These are phyloP conservation scores for Anastrepha obliqua DNA, from an alignment of 1,140 invertebrate species.

Conservation along the genomic window DNA sequence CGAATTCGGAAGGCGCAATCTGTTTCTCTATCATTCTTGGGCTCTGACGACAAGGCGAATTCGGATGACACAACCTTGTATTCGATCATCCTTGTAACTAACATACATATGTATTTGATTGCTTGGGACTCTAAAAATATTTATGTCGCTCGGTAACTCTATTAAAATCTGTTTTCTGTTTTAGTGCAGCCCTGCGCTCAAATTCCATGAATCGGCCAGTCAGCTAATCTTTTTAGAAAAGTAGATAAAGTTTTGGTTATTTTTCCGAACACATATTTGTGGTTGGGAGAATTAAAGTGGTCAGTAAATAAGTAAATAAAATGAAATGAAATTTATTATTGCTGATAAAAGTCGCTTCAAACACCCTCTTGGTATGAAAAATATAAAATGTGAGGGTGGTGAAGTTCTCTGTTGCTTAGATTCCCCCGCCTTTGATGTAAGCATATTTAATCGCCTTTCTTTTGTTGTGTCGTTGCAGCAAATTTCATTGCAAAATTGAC, in stretches of 20 bases:
- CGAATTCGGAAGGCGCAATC: too few species aligned
- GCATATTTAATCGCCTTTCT: constrained; percentile 9
- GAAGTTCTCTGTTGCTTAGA: neutral
- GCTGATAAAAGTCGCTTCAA: too few species aligned
- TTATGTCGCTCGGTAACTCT: neutral
- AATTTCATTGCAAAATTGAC: neutral
- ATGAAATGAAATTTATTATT: neutral
- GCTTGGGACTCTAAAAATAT: too few species aligned
- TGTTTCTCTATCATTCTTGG: too few species aligned
- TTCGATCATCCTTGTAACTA: too few species aligned
- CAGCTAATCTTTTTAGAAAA: neutral
- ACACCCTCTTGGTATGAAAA: too few species aligned
- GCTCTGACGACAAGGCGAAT: too few species aligned
- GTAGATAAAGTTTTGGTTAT: neutral
- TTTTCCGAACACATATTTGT: neutral
- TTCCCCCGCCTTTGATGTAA: neutral
- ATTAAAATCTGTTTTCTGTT: neutral
- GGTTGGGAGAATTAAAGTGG: neutral
- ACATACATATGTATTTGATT: too few species aligned
- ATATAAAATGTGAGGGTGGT: neutral
- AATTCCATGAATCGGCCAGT: neutral
- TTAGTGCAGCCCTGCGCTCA: neutral
- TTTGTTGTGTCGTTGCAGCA: constrained; percentile 21
- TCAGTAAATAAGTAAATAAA: constrained; percentile 33
- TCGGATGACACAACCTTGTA: too few species aligned